Evolutionary conservation across 2,888 invertebrate genomes (phyloP).

Genomic region (Nemoura dubitans): DNA sequence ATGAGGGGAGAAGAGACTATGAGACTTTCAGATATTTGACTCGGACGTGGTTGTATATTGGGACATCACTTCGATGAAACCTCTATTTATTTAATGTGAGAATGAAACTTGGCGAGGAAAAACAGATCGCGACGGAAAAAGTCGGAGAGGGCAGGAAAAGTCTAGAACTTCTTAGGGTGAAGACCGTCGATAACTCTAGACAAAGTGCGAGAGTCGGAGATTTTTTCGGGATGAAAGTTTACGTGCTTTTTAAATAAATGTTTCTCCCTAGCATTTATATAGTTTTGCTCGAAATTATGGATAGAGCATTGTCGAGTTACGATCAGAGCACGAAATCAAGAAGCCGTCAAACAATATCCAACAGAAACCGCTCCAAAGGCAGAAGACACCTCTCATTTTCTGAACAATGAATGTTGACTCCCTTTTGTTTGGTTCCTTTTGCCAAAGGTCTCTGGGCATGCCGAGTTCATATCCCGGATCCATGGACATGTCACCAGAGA

Average conservation of each 20-base stretch:
- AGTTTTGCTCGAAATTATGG: no score
- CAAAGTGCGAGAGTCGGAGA: neutral
- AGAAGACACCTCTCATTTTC: no score
- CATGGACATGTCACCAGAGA: constrained; percentile 56
- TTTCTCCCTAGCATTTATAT: no score
- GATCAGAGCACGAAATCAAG: no score
- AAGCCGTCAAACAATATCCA: no score
- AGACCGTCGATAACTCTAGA: constrained; percentile 2
- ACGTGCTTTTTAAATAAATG: no score
- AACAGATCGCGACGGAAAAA: neutral
- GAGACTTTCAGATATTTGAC: constrained; percentile 24
- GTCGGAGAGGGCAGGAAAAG: neutral
- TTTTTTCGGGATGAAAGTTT: neutral
- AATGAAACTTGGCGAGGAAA: neutral
- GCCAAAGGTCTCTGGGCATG: constrained; percentile 63
- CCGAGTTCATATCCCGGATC: constrained; percentile 59
- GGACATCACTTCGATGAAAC: constrained; percentile 32
- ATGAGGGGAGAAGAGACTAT: constrained; percentile 31
- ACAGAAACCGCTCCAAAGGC: no score
- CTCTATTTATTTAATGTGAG: constrained; percentile 37
- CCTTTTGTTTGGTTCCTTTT: constrained; percentile 34
- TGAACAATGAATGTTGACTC: no score
- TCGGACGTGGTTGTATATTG: constrained; percentile 30
- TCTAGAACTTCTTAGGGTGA: neutral
- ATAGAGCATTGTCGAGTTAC: no score